These are phyloP conservation scores for Epistrophe grossulariae DNA, from an alignment of 2,888 invertebrate species.

Conservation along the genomic window DNA sequence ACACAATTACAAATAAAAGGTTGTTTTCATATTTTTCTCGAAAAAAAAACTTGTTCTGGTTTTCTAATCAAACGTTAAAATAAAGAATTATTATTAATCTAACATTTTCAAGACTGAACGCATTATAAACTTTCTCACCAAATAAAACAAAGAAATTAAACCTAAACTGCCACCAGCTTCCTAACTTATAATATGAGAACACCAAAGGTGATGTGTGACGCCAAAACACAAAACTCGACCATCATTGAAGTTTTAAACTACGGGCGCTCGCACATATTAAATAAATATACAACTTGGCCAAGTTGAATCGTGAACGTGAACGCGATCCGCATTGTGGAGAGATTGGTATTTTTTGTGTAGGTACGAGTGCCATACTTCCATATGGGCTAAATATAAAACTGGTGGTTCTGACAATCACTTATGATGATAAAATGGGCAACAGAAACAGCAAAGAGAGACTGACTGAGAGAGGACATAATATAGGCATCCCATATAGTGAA, in stretches of 20 bases:
- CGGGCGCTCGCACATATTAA: background rate
- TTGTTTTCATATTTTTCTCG: no score
- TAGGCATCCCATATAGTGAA: background rate
- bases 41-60: no score
- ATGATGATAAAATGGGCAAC: background rate
- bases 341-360: background rate
- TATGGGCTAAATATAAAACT: conserved; percentile 57
- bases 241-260: conserved; percentile 45
- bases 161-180: background rate
- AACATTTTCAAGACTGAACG: no score
- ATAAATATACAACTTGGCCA: conserved; percentile 3
- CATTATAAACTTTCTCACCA: no score
- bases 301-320: conserved; percentile 3
- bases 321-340: conserved; percentile 18
- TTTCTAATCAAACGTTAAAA: no score
- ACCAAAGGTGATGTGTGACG: conserved; percentile 68
- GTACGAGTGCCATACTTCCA: conserved; percentile 44
- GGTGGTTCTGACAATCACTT: conserved; percentile 24
- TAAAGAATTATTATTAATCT: no score
- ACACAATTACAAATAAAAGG: no score
- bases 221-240: conserved; percentile 63
- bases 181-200: background rate
- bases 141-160: background rate
- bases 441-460: background rate
- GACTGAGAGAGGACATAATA: no score